These are phyloP conservation scores for Mythimna pallens DNA, from an alignment of 2,888 invertebrate species.

Conservation along the genomic window DNA sequence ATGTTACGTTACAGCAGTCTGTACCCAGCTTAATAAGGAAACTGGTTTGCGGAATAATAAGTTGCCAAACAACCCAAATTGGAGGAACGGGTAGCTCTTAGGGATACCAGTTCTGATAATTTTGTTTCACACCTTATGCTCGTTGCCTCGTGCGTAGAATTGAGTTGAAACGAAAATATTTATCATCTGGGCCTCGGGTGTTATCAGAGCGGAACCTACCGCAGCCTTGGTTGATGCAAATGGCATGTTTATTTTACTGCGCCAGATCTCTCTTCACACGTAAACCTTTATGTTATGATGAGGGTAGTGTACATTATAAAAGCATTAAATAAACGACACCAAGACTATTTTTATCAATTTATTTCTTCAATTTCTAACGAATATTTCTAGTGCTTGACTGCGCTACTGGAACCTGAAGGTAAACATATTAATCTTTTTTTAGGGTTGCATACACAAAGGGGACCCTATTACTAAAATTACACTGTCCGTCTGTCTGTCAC, in stretches of 20 bases:
- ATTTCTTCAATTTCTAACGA: neutral
- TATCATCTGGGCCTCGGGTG: slow-evolving; percentile 69
- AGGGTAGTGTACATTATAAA: slow-evolving; percentile 23
- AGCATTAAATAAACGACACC: neutral
- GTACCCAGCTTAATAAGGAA: slow-evolving; percentile 40
- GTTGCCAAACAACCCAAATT: slow-evolving; percentile 55
- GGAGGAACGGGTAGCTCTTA: slow-evolving; percentile 36
- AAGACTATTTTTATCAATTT: neutral
- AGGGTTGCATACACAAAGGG: too few relatives aligned
- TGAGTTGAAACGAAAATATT: slow-evolving; percentile 50
- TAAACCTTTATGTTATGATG: slow-evolving; percentile 42
- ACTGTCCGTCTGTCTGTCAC: too few relatives aligned
- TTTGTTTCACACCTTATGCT: slow-evolving; percentile 39
- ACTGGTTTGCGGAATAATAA: slow-evolving; percentile 54
- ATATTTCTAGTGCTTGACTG: too few relatives aligned
- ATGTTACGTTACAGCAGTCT: too few relatives aligned
- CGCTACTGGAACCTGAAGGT: too few relatives aligned
- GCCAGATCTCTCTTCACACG: slow-evolving; percentile 53
- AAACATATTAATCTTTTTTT: too few relatives aligned
- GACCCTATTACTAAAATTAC: too few relatives aligned
- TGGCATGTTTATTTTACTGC: slow-evolving; percentile 59
- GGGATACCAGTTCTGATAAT: slow-evolving; percentile 43
- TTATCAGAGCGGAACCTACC: slow-evolving; percentile 78
- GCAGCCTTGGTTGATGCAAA: slow-evolving; percentile 69
- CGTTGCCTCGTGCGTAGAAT: slow-evolving; percentile 31